These are phyloP conservation scores for Spisula subtruncata DNA, from an alignment of 2,888 invertebrate genomes.

Conservation along the genomic window DNA sequence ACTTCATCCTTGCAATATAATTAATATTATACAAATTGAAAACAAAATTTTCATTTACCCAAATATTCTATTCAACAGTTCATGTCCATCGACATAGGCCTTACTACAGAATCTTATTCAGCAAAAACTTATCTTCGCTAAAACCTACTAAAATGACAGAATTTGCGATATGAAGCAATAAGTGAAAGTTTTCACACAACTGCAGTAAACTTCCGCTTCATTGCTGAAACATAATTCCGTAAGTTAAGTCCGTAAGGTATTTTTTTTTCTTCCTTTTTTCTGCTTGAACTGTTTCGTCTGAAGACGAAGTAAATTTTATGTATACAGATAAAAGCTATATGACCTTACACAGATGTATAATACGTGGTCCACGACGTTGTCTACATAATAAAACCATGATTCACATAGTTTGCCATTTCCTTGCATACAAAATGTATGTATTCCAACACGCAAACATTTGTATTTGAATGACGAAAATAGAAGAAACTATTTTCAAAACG, in stretches of 20 bases:
- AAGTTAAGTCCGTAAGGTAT: not conserved
- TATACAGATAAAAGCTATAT: not conserved
- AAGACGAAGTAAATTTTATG: not conserved
- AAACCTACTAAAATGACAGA: too few species aligned
- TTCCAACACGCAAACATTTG: not conserved
- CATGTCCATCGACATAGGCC: too few species aligned
- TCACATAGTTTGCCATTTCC: not conserved
- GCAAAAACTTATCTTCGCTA: too few species aligned
- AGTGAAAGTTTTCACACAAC: too few species aligned
- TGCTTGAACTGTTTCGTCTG: not conserved
- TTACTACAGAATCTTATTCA: too few species aligned
- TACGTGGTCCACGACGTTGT: not conserved
- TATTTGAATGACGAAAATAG: not conserved
- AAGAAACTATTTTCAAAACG: too few species aligned
- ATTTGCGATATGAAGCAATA: too few species aligned
- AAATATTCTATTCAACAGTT: too few species aligned
- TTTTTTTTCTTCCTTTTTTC: not conserved
- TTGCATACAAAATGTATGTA: not conserved
- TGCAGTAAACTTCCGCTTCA: too few species aligned
- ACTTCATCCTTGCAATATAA: too few species aligned
- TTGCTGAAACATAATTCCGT: not conserved
- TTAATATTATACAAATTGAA: too few species aligned
- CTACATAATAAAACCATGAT: not conserved
- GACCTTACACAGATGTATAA: not conserved
- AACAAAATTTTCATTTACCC: too few species aligned